phyloP scores from a whole-genome alignment of 2,113 vertebrate species.

The Callithrix jacchus region DNA sequence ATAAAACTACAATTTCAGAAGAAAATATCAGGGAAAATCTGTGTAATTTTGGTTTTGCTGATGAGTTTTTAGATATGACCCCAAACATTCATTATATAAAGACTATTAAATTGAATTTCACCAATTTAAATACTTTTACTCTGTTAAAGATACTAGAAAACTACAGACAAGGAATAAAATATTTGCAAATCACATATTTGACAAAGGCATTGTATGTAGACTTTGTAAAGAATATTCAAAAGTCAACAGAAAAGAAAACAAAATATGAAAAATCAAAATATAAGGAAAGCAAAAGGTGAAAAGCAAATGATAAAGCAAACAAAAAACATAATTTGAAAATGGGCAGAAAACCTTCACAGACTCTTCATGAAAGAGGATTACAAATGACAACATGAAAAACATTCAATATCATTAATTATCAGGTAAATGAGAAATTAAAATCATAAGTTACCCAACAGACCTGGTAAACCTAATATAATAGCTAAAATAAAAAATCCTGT shows the following conservation, averaged over 20 bases:
- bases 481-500: background rate
- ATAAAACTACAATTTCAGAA: background rate
- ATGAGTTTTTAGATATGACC: background rate
- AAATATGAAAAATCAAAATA: background rate
- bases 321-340: background rate
- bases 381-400: background rate
- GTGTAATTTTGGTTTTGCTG: background rate
- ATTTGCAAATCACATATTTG: background rate
- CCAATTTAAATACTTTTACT: background rate
- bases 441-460: background rate
- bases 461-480: background rate
- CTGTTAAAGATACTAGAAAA: background rate
- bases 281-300: background rate
- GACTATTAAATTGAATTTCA: background rate
- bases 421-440: background rate
- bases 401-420: background rate
- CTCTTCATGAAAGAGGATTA: background rate
- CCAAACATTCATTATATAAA: background rate
- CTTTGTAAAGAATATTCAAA: background rate
- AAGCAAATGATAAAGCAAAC: background rate
- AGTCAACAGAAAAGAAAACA: background rate
- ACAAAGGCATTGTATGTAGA: background rate
- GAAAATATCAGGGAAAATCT: background rate
- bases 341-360: background rate
- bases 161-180: background rate